Evolutionary conservation across 2,888 invertebrate genomes (phyloP), one percentile per base, ranked within the genome.

Genomic region (Lamproptera curius): DNA sequence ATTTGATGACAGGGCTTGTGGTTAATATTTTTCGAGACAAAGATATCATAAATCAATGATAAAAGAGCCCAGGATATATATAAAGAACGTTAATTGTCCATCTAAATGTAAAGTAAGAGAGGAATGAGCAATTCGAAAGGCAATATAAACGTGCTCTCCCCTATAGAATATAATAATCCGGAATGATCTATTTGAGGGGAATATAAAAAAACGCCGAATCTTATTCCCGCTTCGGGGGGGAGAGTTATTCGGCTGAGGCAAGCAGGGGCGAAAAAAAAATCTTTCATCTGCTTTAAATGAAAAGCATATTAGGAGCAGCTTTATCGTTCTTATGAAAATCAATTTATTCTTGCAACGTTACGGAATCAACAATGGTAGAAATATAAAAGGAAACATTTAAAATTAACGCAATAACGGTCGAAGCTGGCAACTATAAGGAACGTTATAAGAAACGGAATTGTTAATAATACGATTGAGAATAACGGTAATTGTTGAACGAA

Each of bases 131-230:
- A 31, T 49, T 49, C 28, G 40, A 44, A 28, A 28, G 2, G 67
- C 62, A 73, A 73, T 77, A 74, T 73, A 72, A 70, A 57, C 58
- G 54, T n/a, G n/a, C n/a, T n/a, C 62, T 64, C 66, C 68, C 34
- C 69, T 63, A 67, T 65, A 65, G 67, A 73, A 70, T 71, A 73
- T 70, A 74, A 76, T 76, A 80, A 76, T 77, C 74, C 70, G 65
- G 66, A 72, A 76, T 74, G 67, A 74, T 76, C 77, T 76, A 79
- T 75, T 73, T 66, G 59, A n/a, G n/a, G n/a, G 61, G 64, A 66
- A 67, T 62, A 38, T 28, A 63, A 60, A 75, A 74, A 69, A 70
- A 71, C 63, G 59, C 58, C 64, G 61, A 70, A 36, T 47, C 35
- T 53, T 58, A 52, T 61, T 63, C 69, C 65, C 63, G 67, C 69